Evolutionary conservation across 2,797 vertebrate species (phyloP).

Genomic region (Manis javanica): DNA sequence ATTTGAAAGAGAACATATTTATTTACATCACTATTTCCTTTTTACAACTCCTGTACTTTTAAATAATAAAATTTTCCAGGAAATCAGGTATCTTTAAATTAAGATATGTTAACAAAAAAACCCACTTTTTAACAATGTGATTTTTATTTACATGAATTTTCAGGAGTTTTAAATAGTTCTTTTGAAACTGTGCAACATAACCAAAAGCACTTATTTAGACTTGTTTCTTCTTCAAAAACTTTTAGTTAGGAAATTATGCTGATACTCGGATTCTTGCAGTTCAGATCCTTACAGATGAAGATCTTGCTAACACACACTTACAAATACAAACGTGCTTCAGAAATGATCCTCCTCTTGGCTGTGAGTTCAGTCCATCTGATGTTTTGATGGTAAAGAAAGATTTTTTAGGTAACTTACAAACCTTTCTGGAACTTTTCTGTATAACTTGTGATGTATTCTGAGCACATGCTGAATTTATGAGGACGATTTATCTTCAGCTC

Average conservation of each 20-base stretch:
- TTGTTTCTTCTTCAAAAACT: not conserved
- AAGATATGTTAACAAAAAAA: constrained; percentile 82
- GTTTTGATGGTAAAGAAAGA: not conserved
- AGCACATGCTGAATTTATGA: not conserved
- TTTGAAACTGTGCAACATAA: constrained; percentile 64
- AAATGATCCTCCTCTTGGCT: not conserved
- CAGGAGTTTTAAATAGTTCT: constrained; percentile 75
- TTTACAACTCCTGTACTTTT: constrained; percentile 72
- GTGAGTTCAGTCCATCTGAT: not conserved
- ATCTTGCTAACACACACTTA: not conserved
- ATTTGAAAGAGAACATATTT: constrained; percentile 57
- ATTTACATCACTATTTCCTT: constrained; percentile 67
- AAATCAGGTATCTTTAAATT: constrained; percentile 76
- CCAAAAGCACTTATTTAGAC: not conserved
- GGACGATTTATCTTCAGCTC: not conserved
- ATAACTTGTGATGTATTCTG: not conserved
- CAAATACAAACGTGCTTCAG: not conserved
- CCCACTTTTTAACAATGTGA: constrained; percentile 75
- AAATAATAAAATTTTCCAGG: constrained; percentile 80
- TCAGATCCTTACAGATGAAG: not conserved
- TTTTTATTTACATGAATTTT: constrained; percentile 83
- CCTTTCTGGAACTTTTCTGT: not conserved
- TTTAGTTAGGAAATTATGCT: constrained; percentile 46
- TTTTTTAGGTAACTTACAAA: not conserved
- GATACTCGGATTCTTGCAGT: not conserved